Evolutionary conservation across 2,113 vertebrate genomes (phyloP), one percentile per base, ranked within the genome.

Genomic region (Antigone vipio): DNA sequence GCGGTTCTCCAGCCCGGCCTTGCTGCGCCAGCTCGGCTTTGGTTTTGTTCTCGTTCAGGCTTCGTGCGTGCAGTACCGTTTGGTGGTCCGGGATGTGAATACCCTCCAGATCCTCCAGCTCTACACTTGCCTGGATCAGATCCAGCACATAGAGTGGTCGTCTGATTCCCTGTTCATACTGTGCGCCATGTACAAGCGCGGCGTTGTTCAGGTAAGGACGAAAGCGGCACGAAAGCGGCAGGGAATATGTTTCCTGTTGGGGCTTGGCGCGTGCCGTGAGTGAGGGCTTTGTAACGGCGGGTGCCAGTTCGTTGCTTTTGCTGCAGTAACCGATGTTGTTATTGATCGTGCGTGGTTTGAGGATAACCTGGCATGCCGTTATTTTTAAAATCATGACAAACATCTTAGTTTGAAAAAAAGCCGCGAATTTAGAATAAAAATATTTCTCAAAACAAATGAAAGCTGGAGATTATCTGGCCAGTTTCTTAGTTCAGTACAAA

Each of bases 131-230:
- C 94, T 99, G 97, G 99, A 99, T 92, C 99, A 99, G 97, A 98
- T 99, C 94, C 98, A 98, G 67, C 92, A 99, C 73, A 91, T 99
- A 13, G 99, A 99, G 40, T 99, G 99, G 99, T 99, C 99, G 0
- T 99, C 99, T 0, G 99, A 99, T 93, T 99, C 99, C 3, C 98
- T 99, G 30, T 99, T 99, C 92, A 97, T 99, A 52, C 91, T 99
- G 26, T 99, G 99, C 9, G 99, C 99, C 84, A 99, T 99, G 99
- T 99, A 99, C 98, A 99, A 98, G 93, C 98, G 99, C 9, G 99
- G 99, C 30, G 66, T 99, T 21, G 99, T 99, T n/a, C 99, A 99
- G 99, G 99, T 99, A 89, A 64, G 97, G 73, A 5, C 3, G 1
- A 2, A 2, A 26, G 16, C 29, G 6, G 55, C 38, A 0, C 5